Evolutionary conservation across 2,888 invertebrate species (phyloP).

Genomic region (Tenthredo amoena): DNA sequence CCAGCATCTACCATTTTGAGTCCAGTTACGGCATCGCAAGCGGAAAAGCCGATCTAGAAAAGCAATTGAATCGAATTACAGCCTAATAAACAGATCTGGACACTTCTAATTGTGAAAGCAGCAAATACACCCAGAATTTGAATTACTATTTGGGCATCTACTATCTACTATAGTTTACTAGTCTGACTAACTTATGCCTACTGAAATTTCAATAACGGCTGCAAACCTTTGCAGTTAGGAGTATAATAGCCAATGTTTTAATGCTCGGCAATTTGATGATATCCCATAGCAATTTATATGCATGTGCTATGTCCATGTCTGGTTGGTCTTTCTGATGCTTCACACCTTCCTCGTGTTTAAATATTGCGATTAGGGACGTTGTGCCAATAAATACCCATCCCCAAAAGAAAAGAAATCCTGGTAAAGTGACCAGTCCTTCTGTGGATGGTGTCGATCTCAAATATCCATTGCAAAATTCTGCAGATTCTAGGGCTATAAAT

Average conservation of each 20-base stretch:
- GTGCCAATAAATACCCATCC: slow-evolving; percentile 93
- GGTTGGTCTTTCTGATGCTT: slow-evolving; percentile 74
- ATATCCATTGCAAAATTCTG: slow-evolving; percentile 97
- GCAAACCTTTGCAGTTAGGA: slow-evolving; percentile 94
- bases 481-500: slow-evolving; percentile 97
- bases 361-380: slow-evolving; percentile 92
- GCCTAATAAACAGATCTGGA: not conserved
- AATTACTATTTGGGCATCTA: not conserved
- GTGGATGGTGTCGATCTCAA: slow-evolving; percentile 86
- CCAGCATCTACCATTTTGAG: slow-evolving; percentile 98
- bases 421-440: slow-evolving; percentile 86
- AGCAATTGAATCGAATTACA: slow-evolving; percentile 19
- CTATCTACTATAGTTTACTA: not conserved
- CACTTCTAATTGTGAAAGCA: not conserved
- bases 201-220: not conserved
- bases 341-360: slow-evolving; percentile 88
- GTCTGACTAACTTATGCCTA: not conserved
- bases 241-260: slow-evolving; percentile 86
- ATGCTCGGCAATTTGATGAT: slow-evolving; percentile 93
- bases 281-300: slow-evolving; percentile 90
- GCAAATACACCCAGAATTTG: not conserved
- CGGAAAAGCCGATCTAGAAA: slow-evolving; percentile 94
- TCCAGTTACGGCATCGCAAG: slow-evolving; percentile 96
- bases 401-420: slow-evolving; percentile 97
- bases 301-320: slow-evolving; percentile 82